These are phyloP conservation scores for Erebia epiphron DNA, from an alignment of 2,888 invertebrate species.

Conservation along the genomic window DNA sequence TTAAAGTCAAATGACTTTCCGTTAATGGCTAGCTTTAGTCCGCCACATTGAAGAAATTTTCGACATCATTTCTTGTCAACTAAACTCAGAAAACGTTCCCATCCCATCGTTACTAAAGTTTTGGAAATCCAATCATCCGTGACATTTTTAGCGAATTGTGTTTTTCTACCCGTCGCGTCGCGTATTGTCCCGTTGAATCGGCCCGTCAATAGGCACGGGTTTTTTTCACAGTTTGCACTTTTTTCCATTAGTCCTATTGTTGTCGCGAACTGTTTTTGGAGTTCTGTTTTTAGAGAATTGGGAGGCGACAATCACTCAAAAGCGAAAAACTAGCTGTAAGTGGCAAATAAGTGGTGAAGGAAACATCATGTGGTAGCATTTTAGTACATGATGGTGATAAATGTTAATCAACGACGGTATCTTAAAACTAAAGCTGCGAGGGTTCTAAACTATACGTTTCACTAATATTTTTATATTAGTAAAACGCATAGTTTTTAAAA, in stretches of 20 bases:
- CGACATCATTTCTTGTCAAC: neutral
- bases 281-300: neutral
- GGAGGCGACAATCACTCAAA: neutral
- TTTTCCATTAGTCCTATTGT: constrained; percentile 40
- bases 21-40: no score
- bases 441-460: no score
- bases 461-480: no score
- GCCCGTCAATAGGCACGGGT: constrained; percentile 27
- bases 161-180: constrained; percentile 15
- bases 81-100: neutral
- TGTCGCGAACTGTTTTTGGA: constrained; percentile 17
- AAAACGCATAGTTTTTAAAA: no score
- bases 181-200: constrained; percentile 26
- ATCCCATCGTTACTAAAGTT: constrained; percentile 16
- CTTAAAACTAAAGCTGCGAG: no score
- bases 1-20: no score
- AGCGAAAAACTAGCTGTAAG: neutral
- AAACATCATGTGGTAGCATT: no score
- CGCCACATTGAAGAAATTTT: neutral
- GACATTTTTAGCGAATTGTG: constrained; percentile 34
- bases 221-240: constrained; percentile 39
- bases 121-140: constrained; percentile 25
- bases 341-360: no score
- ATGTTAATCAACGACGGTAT: no score
- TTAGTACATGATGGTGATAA: no score